Percentiles rank a stretch among this genome's conserved stretches.
Conservation (phyloP, 2,797 vertebrate species). For the Cuniculus paca region DNA sequence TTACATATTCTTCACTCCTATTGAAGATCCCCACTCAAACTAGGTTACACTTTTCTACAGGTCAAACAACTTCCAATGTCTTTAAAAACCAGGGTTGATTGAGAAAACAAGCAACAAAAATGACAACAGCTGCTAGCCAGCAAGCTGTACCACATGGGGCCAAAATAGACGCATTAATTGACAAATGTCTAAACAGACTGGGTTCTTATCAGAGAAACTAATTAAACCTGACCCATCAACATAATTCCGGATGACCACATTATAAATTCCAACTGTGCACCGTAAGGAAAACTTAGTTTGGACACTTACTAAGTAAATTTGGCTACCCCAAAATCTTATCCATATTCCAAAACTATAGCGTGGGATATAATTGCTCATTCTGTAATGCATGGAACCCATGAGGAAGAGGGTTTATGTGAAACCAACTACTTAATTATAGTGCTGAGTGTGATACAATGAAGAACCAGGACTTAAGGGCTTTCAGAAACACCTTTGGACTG, state of each 20-base stretch:
- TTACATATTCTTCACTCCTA: neutral
- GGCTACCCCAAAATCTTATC: neutral
- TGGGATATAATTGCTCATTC: neutral
- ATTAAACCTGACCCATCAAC: neutral
- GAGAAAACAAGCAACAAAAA: constrained; percentile 71
- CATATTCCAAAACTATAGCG: neutral
- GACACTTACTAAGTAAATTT: neutral
- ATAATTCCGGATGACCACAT: neutral
- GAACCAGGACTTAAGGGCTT: neutral
- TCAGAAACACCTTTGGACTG: constrained; percentile 2
- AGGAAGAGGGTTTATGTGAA: neutral
- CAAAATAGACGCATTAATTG: constrained; percentile 24
- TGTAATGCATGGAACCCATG: neutral
- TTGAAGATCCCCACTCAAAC: constrained; percentile 15
- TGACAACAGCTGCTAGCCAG: constrained; percentile 58
- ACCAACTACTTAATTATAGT: neutral
- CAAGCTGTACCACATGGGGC: neutral
- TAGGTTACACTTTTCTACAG: constrained; percentile 30
- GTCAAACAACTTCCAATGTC: constrained; percentile 30
- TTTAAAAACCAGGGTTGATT: constrained; percentile 50
- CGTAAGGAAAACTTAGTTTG: neutral
- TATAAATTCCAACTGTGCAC: neutral
- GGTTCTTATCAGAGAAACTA: constrained; percentile 32
- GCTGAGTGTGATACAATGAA: neutral
- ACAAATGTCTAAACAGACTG: neutral